These are phyloP conservation scores for Charanyca ferruginea DNA, from an alignment of 2,888 invertebrate genomes.

Conservation along the genomic window DNA sequence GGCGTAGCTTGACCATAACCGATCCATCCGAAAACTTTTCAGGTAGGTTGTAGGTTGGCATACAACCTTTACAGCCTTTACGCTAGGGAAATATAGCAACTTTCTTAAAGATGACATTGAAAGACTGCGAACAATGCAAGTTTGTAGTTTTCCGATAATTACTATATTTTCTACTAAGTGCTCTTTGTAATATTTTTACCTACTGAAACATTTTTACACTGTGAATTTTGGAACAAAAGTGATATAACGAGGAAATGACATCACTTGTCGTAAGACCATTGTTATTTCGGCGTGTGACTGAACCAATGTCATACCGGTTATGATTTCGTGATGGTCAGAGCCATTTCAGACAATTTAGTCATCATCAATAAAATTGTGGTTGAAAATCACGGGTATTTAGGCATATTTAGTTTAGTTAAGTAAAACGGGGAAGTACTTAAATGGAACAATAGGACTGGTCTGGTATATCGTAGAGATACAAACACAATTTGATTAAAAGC, in stretches of 20 bases:
- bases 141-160: no score
- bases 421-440: not conserved
- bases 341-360: slow-evolving; percentile 31
- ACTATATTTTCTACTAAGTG: no score
- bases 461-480: no score
- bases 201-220: slow-evolving; percentile 7
- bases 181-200: not conserved
- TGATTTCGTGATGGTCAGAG: slow-evolving; percentile 27
- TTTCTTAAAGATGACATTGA: no score
- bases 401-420: not conserved
- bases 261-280: slow-evolving; percentile 45
- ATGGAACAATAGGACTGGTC: not conserved
- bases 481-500: no score
- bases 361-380: slow-evolving; percentile 21
- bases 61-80: no score
- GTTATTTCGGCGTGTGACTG: slow-evolving; percentile 62
- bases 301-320: slow-evolving; percentile 54
- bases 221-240: slow-evolving; percentile 24
- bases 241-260: slow-evolving; percentile 58
- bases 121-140: no score
- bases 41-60: no score
- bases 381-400: slow-evolving; percentile 11
- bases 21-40: no score
- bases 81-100: no score
- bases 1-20: no score